Evolutionary conservation across 2,797 vertebrate species (phyloP), one percentile per base, ranked within the genome.

Genomic region (Parauchenoglanis punctatus): DNA sequence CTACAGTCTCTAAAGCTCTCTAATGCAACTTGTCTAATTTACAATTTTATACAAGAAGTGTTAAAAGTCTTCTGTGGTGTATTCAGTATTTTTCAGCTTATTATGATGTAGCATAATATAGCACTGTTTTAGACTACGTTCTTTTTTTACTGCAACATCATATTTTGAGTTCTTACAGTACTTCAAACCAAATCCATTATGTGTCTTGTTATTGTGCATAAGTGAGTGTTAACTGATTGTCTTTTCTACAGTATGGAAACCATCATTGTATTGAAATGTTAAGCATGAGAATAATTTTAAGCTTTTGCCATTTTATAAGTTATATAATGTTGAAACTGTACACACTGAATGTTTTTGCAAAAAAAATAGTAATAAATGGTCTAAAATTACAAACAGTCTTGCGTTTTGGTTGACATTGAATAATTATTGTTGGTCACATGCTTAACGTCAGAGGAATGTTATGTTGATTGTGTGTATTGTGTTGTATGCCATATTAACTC

Each of bases 221-320:
- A 1, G 2, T 65, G 44, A 17, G 28, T 52, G 56, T 82, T 65
- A 72, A 49, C 20, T 52, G 18, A 40, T 54, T 54, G 35, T 31
- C 28, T 61, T 61, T 81, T 49, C 23, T 83, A 83, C 63, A 44
- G 68, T 83, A 70, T 35, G 23, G 46, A 52, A 67, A 40, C 56
- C 44, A 35, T 46, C 75, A 52, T 56, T 5, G 58, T 83, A 49
- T 86, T 87, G 52, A 46, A 58, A 70, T 35, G 20, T 56, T n/a
- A 72, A 81, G 4, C 75, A 72, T 25, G 70, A 15, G 59, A 44
- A 61, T 20, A 11, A 54, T 67, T 52, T 28, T 52, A 31, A 12
- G 1, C 13, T 28, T 81, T 81, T 40, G 7, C 0, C 6, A 25
- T 61, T 59, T 49, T 65, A 59, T 44, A 59, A 17, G 25, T 75